A percentile compares a stretch with the other conserved stretches of the same genome.
These are phyloP conservation scores for Gouania willdenowi DNA, from an alignment of 2,797 vertebrate genomes.

Conservation along the genomic window DNA sequence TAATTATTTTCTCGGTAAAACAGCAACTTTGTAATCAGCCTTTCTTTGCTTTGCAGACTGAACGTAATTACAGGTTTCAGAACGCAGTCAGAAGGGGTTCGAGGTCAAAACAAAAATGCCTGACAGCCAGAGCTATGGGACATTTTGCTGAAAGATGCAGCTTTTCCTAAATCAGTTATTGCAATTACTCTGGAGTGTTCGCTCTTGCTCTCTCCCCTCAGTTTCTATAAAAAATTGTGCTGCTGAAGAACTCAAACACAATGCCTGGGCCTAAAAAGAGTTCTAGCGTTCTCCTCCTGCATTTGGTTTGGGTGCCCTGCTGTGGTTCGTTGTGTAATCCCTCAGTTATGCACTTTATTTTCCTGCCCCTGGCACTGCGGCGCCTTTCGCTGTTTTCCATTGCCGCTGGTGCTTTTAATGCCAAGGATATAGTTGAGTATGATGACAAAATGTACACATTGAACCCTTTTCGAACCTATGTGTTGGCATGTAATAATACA, in stretches of 20 bases:
- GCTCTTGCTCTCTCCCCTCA: conserved; percentile 38
- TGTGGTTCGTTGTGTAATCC: conserved; percentile 91
- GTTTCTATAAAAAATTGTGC: conserved; percentile 78
- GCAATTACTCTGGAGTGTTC: conserved; percentile 5
- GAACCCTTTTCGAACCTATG: neutral
- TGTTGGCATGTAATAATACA: too few relatives aligned
- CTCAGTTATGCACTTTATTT: conserved; percentile 85
- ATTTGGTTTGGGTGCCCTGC: conserved; percentile 81
- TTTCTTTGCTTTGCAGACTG: conserved; percentile 53
- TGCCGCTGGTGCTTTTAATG: conserved; percentile 35
- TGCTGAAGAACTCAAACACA: conserved; percentile 61
- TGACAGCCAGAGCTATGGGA: conserved; percentile 12
- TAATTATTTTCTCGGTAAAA: conserved; percentile 20
- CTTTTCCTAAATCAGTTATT: neutral
- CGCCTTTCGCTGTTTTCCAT: conserved; percentile 65
- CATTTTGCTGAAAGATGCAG: too few relatives aligned
- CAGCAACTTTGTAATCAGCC: conserved; percentile 54
- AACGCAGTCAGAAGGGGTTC: conserved; percentile 50
- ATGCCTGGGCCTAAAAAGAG: conserved; percentile 62
- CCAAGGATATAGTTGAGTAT: conserved; percentile 16
- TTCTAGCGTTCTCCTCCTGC: conserved; percentile 62
- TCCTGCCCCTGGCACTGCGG: conserved; percentile 81
- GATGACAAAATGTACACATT: conserved; percentile 15
- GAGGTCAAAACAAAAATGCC: conserved; percentile 58
- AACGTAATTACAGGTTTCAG: conserved; percentile 64